Conservation (phyloP, 2,888 invertebrate species). For the Polydrusus tereticollis region DNA sequence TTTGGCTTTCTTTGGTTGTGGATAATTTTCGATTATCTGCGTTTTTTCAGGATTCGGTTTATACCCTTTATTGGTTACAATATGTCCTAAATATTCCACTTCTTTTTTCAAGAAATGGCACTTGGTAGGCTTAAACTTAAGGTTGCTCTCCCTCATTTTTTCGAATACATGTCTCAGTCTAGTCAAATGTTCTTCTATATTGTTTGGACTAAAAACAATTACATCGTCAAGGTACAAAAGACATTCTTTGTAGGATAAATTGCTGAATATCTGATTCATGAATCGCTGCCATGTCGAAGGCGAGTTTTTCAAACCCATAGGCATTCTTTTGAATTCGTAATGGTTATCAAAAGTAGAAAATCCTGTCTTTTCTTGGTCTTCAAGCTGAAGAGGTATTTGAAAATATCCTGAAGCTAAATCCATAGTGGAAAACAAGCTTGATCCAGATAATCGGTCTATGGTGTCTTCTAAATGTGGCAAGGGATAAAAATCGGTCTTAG, state of each 20-base stretch:
- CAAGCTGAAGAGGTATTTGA: too few species aligned
- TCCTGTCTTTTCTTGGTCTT: too few species aligned
- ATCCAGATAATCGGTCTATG: not conserved
- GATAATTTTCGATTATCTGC: not conserved
- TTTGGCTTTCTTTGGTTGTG: not conserved
- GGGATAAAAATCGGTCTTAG: not conserved
- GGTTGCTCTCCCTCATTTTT: too few species aligned
- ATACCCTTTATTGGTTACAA: not conserved
- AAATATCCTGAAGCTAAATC: too few species aligned
- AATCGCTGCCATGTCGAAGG: slow-evolving; percentile 54
- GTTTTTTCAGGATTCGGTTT: slow-evolving; percentile 11
- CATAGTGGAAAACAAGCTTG: slow-evolving; percentile 29
- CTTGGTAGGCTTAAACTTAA: too few species aligned
- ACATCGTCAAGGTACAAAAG: too few species aligned
- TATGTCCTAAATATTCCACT: slow-evolving; percentile 46
- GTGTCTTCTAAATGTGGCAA: not conserved
- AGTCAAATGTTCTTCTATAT: too few species aligned
- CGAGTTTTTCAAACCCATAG: slow-evolving; percentile 58
- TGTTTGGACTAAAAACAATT: too few species aligned
- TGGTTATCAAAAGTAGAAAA: too few species aligned
- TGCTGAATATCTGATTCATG: slow-evolving; percentile 54
- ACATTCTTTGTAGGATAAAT: slow-evolving; percentile 34
- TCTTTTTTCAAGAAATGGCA: not conserved
- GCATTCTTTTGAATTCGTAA: slow-evolving; percentile 54
- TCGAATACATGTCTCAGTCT: too few species aligned